A percentile compares a stretch with the other conserved stretches of the same genome.
Evolutionary conservation across 2,888 invertebrate species (phyloP).

Genomic region (Ryuthela nishihirai): DNA sequence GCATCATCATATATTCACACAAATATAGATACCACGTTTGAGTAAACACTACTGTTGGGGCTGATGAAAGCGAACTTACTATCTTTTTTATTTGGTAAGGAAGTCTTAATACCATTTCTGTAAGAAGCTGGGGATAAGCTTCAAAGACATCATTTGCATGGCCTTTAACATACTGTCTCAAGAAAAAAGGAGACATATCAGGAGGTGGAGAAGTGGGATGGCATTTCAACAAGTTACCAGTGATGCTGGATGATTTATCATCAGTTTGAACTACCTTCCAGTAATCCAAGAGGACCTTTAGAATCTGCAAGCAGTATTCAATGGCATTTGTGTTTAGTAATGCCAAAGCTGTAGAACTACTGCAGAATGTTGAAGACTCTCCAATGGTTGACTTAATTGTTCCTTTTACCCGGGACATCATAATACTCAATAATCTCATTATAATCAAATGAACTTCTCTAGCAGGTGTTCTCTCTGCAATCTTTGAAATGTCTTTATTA

Average conservation of each 20-base stretch:
- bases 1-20: slow-evolving; percentile 93
- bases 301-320: slow-evolving; percentile 66
- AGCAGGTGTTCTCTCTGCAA: slow-evolving; percentile 63
- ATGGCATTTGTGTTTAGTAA: slow-evolving; percentile 50
- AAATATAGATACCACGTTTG: slow-evolving; percentile 72
- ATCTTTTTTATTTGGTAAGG: slow-evolving; percentile 86
- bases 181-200: slow-evolving; percentile 93
- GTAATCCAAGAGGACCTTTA: slow-evolving; percentile 62
- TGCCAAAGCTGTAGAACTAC: slow-evolving; percentile 29
- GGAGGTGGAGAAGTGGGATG: slow-evolving; percentile 70
- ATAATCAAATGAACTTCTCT: slow-evolving; percentile 84
- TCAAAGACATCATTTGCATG: slow-evolving; percentile 90
- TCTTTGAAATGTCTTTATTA: slow-evolving; percentile 37
- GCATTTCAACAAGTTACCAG: slow-evolving; percentile 64
- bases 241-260: slow-evolving; percentile 29
- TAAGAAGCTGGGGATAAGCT: slow-evolving; percentile 87
- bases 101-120: slow-evolving; percentile 88
- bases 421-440: slow-evolving; percentile 77
- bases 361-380: slow-evolving; percentile 33
- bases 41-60: slow-evolving; percentile 53
- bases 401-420: slow-evolving; percentile 71
- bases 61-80: slow-evolving; percentile 26
- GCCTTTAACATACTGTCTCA: slow-evolving; percentile 74
- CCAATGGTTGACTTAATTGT: slow-evolving; percentile 16
- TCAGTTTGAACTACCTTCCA: slow-evolving; percentile 48